Conservation (phyloP, 2,888 invertebrate species). For the Congeria kusceri region DNA sequence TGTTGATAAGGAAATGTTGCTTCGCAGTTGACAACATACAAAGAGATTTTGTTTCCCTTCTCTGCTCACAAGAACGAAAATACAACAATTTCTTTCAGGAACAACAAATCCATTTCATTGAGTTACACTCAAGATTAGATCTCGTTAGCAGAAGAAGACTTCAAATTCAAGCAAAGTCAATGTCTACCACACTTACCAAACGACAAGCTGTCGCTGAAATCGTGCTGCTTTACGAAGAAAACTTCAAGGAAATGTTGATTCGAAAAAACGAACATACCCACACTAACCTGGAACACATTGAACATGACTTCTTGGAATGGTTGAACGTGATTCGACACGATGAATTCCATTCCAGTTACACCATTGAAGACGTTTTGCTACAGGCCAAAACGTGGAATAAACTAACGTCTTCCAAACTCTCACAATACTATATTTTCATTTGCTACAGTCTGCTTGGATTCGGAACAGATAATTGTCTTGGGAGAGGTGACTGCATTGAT, state of each 20-base stretch:
- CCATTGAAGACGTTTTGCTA: not conserved
- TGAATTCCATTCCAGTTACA: not conserved
- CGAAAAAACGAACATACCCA: not conserved
- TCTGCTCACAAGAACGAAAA: too few species aligned
- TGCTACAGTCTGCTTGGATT: conserved; percentile 3
- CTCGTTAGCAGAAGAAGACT: not conserved
- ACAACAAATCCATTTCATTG: not conserved
- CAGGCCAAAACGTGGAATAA: not conserved
- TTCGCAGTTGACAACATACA: not conserved
- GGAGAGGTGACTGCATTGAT: not conserved
- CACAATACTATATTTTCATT: not conserved
- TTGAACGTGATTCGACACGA: not conserved
- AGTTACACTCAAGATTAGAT: conserved; percentile 1
- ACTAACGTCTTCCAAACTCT: not conserved
- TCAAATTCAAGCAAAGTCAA: not conserved
- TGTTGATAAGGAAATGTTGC: not conserved
- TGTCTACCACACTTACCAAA: not conserved
- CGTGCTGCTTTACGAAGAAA: not conserved
- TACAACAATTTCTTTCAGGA: not conserved
- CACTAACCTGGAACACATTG: not conserved
- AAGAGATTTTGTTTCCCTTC: too few species aligned
- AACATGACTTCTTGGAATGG: not conserved
- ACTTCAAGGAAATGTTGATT: not conserved
- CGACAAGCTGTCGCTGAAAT: not conserved
- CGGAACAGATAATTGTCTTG: not conserved